These are phyloP conservation scores for Euplexia lucipara DNA, from an alignment of 2,888 invertebrate species.

Conservation along the genomic window DNA sequence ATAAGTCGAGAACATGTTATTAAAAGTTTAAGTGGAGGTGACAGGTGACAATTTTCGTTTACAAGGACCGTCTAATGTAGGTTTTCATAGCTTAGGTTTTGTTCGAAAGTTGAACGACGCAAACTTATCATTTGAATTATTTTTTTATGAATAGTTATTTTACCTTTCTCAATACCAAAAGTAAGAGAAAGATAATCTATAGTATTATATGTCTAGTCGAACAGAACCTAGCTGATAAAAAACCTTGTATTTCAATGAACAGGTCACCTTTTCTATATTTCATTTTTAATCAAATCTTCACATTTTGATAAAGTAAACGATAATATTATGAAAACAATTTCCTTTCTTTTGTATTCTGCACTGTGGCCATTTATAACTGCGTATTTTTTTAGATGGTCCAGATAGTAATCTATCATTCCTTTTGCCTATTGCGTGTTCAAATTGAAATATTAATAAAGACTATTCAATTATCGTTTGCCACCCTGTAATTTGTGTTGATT, in stretches of 20 bases:
- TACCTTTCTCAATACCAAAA: neutral
- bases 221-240: neutral
- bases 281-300: neutral
- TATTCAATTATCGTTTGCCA: conserved; percentile 48
- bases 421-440: conserved; percentile 47
- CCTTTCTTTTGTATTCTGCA: conserved; percentile 31
- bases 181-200: too few species aligned
- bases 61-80: conserved; percentile 5
- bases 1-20: conserved; percentile 54
- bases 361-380: conserved; percentile 20
- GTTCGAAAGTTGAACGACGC: neutral
- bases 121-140: conserved; percentile 2
- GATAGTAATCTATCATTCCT: conserved; percentile 53
- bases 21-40: conserved; percentile 41
- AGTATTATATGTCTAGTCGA: neutral
- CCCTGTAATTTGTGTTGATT: conserved; percentile 59
- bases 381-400: conserved; percentile 22
- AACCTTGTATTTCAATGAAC: neutral
- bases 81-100: neutral
- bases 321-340: conserved; percentile 39
- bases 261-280: neutral
- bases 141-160: neutral
- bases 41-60: conserved; percentile 42
- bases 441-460: conserved; percentile 57
- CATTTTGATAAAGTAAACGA: conserved; percentile 10